Base-by-base conservation (phyloP, 2,113 vertebrate species). In the Capricornis sumatraensis region DNA sequence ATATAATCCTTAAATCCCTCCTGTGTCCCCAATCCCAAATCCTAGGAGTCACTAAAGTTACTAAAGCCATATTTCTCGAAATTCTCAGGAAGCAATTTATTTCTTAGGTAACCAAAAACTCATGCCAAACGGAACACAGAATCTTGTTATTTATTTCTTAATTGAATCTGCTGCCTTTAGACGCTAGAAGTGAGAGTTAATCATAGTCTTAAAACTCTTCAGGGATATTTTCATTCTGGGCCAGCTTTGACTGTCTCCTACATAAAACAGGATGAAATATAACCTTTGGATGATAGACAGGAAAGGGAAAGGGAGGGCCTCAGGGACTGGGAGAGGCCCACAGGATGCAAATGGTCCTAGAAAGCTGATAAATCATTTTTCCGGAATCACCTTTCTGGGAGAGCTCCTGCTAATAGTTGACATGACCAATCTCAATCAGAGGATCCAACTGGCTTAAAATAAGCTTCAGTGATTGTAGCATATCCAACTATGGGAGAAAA, bases 221-320 rank as follows among this genome's bases (percentile, higher is more conserved):
- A 92, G 90, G 79, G 95, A 94, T 97, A 50, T 88, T 98, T 97
- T 89, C 95, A 97, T 97, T 96, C 76, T 97, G 97, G 74, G 81
- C 79, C 92, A 97, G 92, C 81, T 84, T 86, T n/a, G 33, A 89
- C 74, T 96, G 62, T 96, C 90, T 97, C 90, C 87, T 94, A 94
- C 79, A 97, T 40, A 76, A 95, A 94, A 87, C 7, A 95, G 52
- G 30, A 90, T 92, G 67, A 97, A 97, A 96, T 58, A 58, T 85
- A 96, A 89, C 92, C 50, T 95, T 94, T 85, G 89, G 25, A 87
- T 95, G 67, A 96, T 94, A 36, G 60, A 52, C 45, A 64, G 62
- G 30, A 76, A 93, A 87, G 53, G 25, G 27, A 81, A 87, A 82
- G 16, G 36, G 8, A 45, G 21, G 50, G 57, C 30, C 36, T 74